Conservation (phyloP, 2,797 vertebrate genomes). For the Halcyon leucocephala region DNA sequence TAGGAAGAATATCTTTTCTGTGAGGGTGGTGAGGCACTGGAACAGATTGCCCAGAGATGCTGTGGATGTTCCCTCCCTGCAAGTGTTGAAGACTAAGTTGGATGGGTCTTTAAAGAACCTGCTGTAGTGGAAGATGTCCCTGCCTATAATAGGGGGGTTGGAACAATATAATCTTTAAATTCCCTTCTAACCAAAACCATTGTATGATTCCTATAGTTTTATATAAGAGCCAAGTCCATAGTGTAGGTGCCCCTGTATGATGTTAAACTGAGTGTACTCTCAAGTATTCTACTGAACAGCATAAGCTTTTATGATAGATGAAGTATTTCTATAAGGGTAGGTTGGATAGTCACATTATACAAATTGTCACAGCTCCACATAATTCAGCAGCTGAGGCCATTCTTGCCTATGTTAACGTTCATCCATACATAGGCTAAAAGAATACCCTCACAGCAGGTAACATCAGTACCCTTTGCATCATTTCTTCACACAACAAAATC, state of each 20-base stretch:
- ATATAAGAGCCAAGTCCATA: not conserved
- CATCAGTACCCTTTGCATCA: not conserved
- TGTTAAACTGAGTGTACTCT: not conserved
- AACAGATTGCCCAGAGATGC: no score
- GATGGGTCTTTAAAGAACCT: not conserved
- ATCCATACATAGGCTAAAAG: not conserved
- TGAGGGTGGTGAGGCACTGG: no score
- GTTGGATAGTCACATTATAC: not conserved
- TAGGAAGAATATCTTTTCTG: no score
- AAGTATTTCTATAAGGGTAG: not conserved
- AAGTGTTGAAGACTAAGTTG: not conserved
- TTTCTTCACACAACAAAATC: not conserved
- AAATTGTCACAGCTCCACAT: not conserved
- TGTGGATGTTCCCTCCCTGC: not conserved
- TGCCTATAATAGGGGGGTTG: not conserved
- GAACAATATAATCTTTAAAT: not conserved
- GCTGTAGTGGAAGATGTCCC: not conserved
- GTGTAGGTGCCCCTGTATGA: accelerated
- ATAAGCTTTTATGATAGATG: not conserved
- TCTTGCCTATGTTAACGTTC: not conserved
- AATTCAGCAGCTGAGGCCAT: not conserved
- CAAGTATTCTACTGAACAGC: not conserved
- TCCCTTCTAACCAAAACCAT: not conserved
- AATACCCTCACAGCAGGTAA: not conserved
- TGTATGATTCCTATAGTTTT: not conserved